Base-by-base conservation (phyloP, 1,140 invertebrate species). In the Gryon sp. region DNA sequence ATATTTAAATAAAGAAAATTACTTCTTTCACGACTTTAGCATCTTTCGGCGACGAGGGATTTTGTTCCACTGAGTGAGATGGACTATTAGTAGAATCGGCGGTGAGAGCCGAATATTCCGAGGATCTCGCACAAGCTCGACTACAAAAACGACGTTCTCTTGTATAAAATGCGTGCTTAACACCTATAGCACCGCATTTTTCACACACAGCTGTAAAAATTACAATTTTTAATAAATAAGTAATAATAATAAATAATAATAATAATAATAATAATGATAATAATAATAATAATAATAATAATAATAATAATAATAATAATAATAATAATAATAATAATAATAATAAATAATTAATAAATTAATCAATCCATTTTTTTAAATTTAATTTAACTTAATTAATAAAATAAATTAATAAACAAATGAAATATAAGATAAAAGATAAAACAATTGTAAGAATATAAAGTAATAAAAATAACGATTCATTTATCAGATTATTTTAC, bases 101-200 rank as follows among this genome's bases (percentile, higher is more conserved):
- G 32, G 80, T 81, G 6, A 81, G 66, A 8, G 82, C 72, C 3
- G 83, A 82, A 50, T 85, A 82, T 57, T 89, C 87, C 1, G 86
- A 88, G 9, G 88, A 89, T 24, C 93, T 88, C 2, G 93, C 93
- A 87, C 94, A 95, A 8, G 92, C 90, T 87, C 94, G 90, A 82
- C 93, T 95, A 82, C 94, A 95, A 86, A 93, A 95, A 65, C 93
- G 89, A 76, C 95, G 90, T 73, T 95, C 94, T 85, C 95, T 94
- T 7, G 95, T 96, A 81, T 97, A 96, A 87, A 97, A 97, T 1
- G 95, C 94, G 87, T 96, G 94, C 85, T 96, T 96, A 4, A 96
- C 95, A 65, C 95, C 95, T 76, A 96, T 95, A 20, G 94, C 93
- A 45, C 95, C 95, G 88, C 95, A 97, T 86, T 95, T 94, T 87